Base-by-base conservation (phyloP, 2,888 invertebrate genomes). In the Theretra japonica region DNA sequence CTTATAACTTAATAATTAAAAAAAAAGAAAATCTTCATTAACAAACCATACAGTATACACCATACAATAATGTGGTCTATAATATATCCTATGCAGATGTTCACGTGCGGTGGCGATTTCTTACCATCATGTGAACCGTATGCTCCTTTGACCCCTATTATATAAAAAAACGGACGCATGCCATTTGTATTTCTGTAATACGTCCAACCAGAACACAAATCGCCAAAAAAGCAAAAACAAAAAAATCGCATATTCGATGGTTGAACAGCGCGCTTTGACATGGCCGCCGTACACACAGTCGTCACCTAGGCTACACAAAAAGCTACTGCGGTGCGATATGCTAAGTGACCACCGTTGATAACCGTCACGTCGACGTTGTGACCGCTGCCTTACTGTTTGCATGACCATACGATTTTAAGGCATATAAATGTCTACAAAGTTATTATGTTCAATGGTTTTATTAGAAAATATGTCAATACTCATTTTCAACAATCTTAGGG, bases 311-410 rank as follows among this genome's bases (percentile, higher is more conserved):
- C 78, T 83, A 88, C 88, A 90, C 89, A 91, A 93, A 92, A 92
- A 92, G 86, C 86, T 74, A 84, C 82, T 80, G 80, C 83, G 77
- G 78, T 83, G 83, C 88, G 92, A 93, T 94, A 93, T 93, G 93
- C 93, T 93, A 93, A 94, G 93, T 90, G 89, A 86, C 87, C 87
- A 77, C 78, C 80, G 87, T 84, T 91, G 93, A 94, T 93, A 93
- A 88, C 88, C 82, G 87, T 87, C 91, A 90, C 89, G 90, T 88
- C 81, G 82, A 87, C 80, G 82, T 74, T 76, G 76, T 72, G 70
- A 71, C 68, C 70, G 70, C 68, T 71, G 48, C 48, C 53, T 73
- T 76, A 75, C 75, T 79, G 73, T 71, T 85, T 82, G 85, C 88
- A 86, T 84, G 86, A 80, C 84, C 80, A 76, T 79, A 82, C 79